Evolutionary conservation across 2,888 invertebrate genomes (phyloP).

Genomic region (Eupithecia abbreviata): DNA sequence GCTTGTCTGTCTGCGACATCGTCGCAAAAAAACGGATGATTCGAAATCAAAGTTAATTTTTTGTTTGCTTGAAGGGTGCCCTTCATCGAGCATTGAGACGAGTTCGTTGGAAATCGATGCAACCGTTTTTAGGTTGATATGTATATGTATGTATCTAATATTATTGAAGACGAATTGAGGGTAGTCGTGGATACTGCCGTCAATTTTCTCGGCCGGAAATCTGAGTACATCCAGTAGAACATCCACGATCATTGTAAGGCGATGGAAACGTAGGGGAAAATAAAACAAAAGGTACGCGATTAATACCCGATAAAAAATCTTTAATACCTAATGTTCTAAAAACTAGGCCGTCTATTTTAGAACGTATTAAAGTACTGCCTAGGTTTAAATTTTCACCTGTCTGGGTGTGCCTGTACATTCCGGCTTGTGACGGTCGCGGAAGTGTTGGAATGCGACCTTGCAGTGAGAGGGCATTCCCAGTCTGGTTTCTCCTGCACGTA

Average conservation of each 20-base stretch:
- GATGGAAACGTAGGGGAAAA: too few species aligned
- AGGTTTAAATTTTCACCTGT: neutral
- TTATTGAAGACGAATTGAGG: too few species aligned
- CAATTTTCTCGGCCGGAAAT: too few species aligned
- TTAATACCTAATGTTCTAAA: neutral
- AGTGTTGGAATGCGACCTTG: slow-evolving; percentile 14
- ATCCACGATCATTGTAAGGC: too few species aligned
- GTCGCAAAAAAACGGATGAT: neutral
- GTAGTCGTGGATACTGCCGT: too few species aligned
- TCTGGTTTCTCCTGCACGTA: neutral
- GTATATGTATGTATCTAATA: too few species aligned
- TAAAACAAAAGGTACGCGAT: too few species aligned
- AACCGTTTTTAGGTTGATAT: neutral
- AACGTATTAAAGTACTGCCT: neutral
- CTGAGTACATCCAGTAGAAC: too few species aligned
- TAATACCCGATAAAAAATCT: too few species aligned
- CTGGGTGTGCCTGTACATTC: neutral
- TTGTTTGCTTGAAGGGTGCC: neutral
- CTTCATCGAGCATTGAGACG: neutral
- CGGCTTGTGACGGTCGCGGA: neutral
- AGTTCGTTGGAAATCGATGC: neutral
- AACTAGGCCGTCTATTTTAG: neutral
- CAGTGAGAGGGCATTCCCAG: slow-evolving; percentile 3
- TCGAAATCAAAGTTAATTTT: neutral
- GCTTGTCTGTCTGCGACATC: neutral